Conservation (phyloP, 1,140 invertebrate genomes). For the Macrostomum lignano region DNA sequence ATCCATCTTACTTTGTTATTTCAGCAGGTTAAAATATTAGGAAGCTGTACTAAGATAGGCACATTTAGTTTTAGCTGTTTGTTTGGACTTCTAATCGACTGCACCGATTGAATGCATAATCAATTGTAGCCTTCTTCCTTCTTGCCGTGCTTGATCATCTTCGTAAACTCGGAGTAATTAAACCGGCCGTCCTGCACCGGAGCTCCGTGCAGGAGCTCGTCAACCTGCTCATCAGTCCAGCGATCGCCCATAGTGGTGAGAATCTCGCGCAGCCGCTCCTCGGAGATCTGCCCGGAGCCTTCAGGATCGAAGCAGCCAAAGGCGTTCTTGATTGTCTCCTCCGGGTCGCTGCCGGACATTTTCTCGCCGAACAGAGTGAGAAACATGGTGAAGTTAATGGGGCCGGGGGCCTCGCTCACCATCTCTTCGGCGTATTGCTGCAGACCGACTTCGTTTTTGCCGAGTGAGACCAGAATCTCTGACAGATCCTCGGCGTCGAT, state of each 20-base stretch:
- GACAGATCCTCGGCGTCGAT: slow-evolving; percentile 68
- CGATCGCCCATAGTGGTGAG: slow-evolving; percentile 86
- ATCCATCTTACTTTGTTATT: no score
- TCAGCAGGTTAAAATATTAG: no score
- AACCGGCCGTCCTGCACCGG: slow-evolving; percentile 80
- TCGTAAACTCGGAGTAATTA: slow-evolving; percentile 87
- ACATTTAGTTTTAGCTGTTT: no score
- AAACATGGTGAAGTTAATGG: slow-evolving; percentile 38
- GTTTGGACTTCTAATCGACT: no score
- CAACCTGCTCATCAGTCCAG: slow-evolving; percentile 69
- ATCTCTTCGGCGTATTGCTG: slow-evolving; percentile 33
- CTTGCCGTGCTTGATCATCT: slow-evolving; percentile 28
- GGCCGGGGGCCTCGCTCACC: slow-evolving; percentile 34
- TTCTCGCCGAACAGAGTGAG: slow-evolving; percentile 37
- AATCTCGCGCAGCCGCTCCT: slow-evolving; percentile 67
- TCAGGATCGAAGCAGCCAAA: slow-evolving; percentile 37
- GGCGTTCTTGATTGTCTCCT: slow-evolving; percentile 36
- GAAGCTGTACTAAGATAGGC: no score
- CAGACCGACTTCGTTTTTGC: slow-evolving; percentile 31
- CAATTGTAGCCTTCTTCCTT: slow-evolving; percentile 14
- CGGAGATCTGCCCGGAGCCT: slow-evolving; percentile 39
- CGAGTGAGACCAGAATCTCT: slow-evolving; percentile 12
- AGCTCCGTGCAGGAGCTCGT: slow-evolving; percentile 92
- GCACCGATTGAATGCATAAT: no score
- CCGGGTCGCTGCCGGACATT: slow-evolving; percentile 35